Evolutionary conservation across 2,888 invertebrate genomes (phyloP).

Genomic region (Drosophila borborema): DNA sequence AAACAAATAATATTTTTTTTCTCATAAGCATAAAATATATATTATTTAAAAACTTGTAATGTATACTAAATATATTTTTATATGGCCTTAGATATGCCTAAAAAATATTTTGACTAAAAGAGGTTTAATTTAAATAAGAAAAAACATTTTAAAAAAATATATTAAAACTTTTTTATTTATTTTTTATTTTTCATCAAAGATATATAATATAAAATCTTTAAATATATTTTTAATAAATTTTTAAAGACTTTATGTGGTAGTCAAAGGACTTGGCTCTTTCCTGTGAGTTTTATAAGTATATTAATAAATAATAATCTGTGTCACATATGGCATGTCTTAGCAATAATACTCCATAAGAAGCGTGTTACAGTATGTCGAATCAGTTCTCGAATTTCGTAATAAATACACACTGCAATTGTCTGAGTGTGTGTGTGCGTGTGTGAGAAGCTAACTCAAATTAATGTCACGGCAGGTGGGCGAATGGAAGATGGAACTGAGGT

Average conservation of each 20-base stretch:
- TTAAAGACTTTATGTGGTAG: not conserved
- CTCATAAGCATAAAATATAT: too few species aligned
- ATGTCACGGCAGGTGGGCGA: slow-evolving; percentile 63
- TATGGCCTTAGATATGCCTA: too few species aligned
- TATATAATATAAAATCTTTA: not conserved
- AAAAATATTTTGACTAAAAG: too few species aligned
- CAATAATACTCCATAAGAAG: not conserved
- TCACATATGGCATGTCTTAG: not conserved
- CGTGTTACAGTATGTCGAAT: not conserved
- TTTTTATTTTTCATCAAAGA: not conserved
- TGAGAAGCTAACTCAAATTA: slow-evolving; percentile 58
- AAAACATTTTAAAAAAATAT: too few species aligned
- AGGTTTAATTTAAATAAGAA: too few species aligned
- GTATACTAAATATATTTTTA: too few species aligned
- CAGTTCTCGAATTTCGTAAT: slow-evolving; percentile 32
- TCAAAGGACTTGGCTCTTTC: not conserved
- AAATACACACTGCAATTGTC: slow-evolving; percentile 36
- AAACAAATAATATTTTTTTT: too few species aligned
- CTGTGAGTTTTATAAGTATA: not conserved
- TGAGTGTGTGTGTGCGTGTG: slow-evolving; percentile 24
- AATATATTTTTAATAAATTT: not conserved
- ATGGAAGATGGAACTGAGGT: slow-evolving; percentile 14
- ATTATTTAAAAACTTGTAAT: too few species aligned
- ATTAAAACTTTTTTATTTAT: not conserved
- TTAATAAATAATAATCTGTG: not conserved